Percentiles rank a stretch among this genome's conserved stretches.
phyloP scores from a whole-genome alignment of 2,113 vertebrate genomes.

The Neodontobutis hainanensis region DNA sequence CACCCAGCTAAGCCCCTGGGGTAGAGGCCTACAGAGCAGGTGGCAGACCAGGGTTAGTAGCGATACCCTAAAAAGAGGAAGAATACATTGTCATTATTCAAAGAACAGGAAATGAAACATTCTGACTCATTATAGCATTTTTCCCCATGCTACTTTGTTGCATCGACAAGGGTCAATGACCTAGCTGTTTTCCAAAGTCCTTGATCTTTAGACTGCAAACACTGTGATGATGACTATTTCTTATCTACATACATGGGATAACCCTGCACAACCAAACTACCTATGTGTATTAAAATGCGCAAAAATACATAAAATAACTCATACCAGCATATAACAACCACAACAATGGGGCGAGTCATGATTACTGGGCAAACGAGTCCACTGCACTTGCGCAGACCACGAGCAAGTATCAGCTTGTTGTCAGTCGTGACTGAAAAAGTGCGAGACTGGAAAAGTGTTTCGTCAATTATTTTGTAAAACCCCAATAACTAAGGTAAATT shows the following conservation, averaged over 20 bases:
- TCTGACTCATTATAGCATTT: background rate
- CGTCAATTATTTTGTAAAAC: background rate
- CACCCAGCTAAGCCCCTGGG: constrained; percentile 50
- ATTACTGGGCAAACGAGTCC: constrained; percentile 1
- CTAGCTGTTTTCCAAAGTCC: constrained; percentile 34
- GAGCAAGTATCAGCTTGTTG: constrained; percentile 35
- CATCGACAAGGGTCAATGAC: constrained; percentile 47
- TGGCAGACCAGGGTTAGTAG: constrained; percentile 49
- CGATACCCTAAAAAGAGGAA: constrained; percentile 57
- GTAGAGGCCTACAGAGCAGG: constrained; percentile 42
- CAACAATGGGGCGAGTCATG: constrained; percentile 29
- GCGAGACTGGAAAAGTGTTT: background rate
- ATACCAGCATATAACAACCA: background rate
- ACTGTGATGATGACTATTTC: background rate
- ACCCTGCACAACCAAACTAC: too few relatives aligned
- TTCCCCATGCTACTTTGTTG: constrained; percentile 23
- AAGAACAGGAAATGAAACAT: constrained; percentile 3
- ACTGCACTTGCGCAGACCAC: constrained; percentile 39
- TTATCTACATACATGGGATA: background rate
- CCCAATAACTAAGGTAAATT: background rate
- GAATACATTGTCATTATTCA: background rate
- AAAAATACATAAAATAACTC: background rate
- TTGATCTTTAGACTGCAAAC: constrained; percentile 13
- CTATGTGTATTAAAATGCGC: background rate
- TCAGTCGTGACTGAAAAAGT: constrained; percentile 30